Evolutionary conservation across 2,888 invertebrate genomes (phyloP), one percentile per base, ranked within the genome.

Genomic region (Eudemis profundana): DNA sequence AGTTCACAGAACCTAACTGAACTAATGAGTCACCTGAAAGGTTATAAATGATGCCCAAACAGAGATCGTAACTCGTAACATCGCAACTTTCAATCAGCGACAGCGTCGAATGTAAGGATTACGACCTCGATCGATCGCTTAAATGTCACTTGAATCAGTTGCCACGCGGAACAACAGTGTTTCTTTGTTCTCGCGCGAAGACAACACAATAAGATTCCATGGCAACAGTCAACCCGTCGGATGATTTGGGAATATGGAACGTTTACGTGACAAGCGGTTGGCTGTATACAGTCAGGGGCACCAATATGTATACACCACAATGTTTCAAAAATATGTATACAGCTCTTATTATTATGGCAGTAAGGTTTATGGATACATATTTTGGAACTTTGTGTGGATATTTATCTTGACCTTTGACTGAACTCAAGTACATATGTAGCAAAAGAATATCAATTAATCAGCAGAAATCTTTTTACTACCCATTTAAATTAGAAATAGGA

Each of bases 111-210:
- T 74, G 75, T 77, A 78, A 73, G 74, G 78, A 83, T 78, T 80
- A 79, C 74, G 88, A 86, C 87, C 89, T 89, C 88, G 83, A 85
- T 86, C 83, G 84, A 83, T 85, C 83, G 84, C 74, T 84, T 87
- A 89, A 90, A 90, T 90, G 88, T 89, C 90, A 90, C 85, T 88
- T 82, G 87, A 75, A 79, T 78, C 74, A 71, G 88, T 88, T 86
- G 81, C 86, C 79, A 87, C 76, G 85, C 89, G 89, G 90, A 90
- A 90, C 82, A 81, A 74, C 68, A 73, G 72, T 76, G 79, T 78
- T 80, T 84, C 85, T 86, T 89, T 87, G 86, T 86, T 84, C 85
- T 76, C 78, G 66, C 75, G 74, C 76, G 75, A 78, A 84, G 78
- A 82, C 78, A 81, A 82, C 73, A 86, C 85, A 86, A 86, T 84